Evolutionary conservation across 1,140 invertebrate genomes (phyloP), one percentile per base, ranked within the genome.

Genomic region (Nylanderia fulva): DNA sequence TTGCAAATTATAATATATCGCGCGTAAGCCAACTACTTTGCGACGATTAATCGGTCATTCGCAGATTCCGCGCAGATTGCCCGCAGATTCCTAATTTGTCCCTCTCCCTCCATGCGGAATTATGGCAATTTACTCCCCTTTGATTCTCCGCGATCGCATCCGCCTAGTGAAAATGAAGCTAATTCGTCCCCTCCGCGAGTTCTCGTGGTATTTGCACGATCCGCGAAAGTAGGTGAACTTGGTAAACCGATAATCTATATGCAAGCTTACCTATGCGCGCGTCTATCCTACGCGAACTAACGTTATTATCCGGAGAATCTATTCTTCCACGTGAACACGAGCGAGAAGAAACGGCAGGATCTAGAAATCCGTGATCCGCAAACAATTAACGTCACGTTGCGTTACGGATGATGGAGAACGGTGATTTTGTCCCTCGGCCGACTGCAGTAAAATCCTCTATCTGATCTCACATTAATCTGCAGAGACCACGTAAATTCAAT

Each of bases 51-150:
- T 88, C 87, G 85, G 58, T 48, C 75, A 71, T 85, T 85, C 82
- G 42, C 80, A 84, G 69, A 61, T 76, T 56, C 42, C 45, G 27
- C 84, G 52, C 66, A 63, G 68, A 48, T 60, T 79, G 85, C 39
- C 75, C 52, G 64, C n/a, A n/a, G n/a, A n/a, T 83, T 89, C 77
- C 88, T 89, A 89, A 89, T 89, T 89, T 77, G 88, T 88, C 83
- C 54, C 68, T n/a, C n/a, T n/a, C n/a, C n/a, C n/a, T n/a, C n/a
- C n/a, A n/a, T n/a, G n/a, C 8, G 13, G 60, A 84, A 86, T 89
- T 89, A 89, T 79, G 88, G 84, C 75, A 89, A 89, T 89, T 77
- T 75, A 68, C 68, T 48, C 45, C 15, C 36, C 39, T 61, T 54
- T 39, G 36, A 72, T 27, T 29, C 42, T 18, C 15, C 15, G 45